Evolutionary conservation across 2,113 vertebrate genomes (phyloP), one percentile per base, ranked within the genome.

Genomic region (Mirounga angustirostris): DNA sequence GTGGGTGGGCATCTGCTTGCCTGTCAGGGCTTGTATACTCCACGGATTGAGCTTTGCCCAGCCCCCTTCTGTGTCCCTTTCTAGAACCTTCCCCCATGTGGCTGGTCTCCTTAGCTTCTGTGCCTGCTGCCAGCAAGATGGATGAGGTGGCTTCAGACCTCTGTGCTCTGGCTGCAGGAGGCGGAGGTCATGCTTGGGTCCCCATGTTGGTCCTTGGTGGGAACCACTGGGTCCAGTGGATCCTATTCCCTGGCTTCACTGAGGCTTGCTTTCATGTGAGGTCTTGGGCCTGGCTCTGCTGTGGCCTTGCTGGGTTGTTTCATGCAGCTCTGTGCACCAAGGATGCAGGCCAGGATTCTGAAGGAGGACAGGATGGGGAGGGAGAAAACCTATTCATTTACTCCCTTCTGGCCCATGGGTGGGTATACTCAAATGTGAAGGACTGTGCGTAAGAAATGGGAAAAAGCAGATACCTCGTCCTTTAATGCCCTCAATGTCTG

Each of bases 401-500:
- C n/a, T 36, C 16, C 18, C 22, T 81, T 15, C 63, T 3, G 16
- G 93, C 74, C 18, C 18, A 13, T 0, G 15, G 28, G n/a, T 78
- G 65, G n/a, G 69, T 22, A 1, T 2, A 0, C 46, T 61, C 24
- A 30, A 11, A 3, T 0, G 18, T 36, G 46, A 89, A 3, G 4
- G 6, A 4, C 33, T 58, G 43, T 58, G 71, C n/a, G 1, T 52
- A 19, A 59, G 89, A 91, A 85, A 13, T 21, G 36, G 84, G 56
- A n/a, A 24, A 3, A 4, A 4, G 33, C 61, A 1, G 12, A 9
- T 26, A 15, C 22, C 36, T 4, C 18, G 0, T 50, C 58, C 61
- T 80, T 21, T 30, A 28, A n/a, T 28, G 1, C 54, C n/a, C 50
- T 52, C 50, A 4, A 0, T 0, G 0, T 52, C 63, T 67, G 36